phyloP scores from a whole-genome alignment of 2,113 vertebrate genomes.

The Climacteris rufus region DNA sequence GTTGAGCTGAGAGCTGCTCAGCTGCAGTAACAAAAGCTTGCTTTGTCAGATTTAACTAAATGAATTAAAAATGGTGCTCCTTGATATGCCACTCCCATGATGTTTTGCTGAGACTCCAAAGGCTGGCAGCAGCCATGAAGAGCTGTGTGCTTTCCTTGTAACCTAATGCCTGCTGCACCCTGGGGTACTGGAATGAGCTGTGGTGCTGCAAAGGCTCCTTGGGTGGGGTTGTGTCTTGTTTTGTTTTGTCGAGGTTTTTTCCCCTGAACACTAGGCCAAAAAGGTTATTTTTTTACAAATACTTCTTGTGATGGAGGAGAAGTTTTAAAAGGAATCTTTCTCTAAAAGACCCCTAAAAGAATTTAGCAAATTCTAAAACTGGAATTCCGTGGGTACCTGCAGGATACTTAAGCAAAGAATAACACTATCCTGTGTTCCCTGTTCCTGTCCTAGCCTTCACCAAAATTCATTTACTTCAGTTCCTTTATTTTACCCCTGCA shows the following conservation, averaged over 20 bases:
- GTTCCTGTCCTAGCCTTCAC: neutral
- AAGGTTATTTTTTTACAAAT: neutral
- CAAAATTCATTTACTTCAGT: neutral
- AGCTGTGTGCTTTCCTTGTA: neutral
- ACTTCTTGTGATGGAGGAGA: neutral
- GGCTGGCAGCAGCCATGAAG: neutral
- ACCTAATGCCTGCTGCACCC: neutral
- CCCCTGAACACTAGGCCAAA: neutral
- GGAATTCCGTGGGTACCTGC: neutral
- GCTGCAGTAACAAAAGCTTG: neutral
- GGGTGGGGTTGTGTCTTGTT: neutral
- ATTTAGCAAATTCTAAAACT: neutral
- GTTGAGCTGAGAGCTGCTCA: neutral
- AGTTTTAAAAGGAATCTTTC: neutral
- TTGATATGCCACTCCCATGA: neutral
- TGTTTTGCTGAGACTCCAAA: neutral
- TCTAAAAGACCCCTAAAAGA: neutral
- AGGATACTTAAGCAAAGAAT: neutral
- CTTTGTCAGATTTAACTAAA: neutral
- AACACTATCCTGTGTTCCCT: neutral
- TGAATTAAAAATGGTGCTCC: neutral
- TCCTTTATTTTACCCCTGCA: neutral
- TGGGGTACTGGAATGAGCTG: neutral
- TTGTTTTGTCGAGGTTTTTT: neutral
- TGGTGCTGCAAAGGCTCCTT: neutral